Percentiles rank a stretch among this genome's conserved stretches.
Evolutionary conservation across 1,140 invertebrate species (phyloP).

Genomic region (Zophobas morio): DNA sequence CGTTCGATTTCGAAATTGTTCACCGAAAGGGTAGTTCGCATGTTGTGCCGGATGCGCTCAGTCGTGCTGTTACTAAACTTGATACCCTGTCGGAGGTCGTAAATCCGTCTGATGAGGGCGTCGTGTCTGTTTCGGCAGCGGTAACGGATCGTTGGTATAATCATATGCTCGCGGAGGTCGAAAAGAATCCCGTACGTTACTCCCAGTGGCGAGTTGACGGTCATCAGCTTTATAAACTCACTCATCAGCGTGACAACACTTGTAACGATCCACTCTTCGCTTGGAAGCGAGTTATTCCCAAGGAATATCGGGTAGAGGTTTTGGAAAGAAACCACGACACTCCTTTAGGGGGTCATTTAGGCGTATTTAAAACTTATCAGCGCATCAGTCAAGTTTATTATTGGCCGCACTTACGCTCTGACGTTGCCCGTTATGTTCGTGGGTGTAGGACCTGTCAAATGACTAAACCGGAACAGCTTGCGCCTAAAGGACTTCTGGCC

Average conservation of each 20-base stretch:
- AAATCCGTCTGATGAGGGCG: not conserved
- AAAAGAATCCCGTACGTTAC: not conserved
- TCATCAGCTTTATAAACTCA: not conserved
- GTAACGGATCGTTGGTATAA: not conserved
- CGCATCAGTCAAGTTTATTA: too few relatives aligned
- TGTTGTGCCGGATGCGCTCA: constrained; percentile 59
- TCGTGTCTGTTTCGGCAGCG: not conserved
- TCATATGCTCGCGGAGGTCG: not conserved
- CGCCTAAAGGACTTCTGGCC: too few relatives aligned
- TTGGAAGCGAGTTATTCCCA: not conserved
- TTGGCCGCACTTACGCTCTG: not conserved
- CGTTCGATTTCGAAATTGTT: constrained; percentile 64
- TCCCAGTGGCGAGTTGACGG: too few relatives aligned
- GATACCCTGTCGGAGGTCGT: not conserved
- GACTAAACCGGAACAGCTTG: too few relatives aligned
- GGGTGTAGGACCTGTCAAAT: too few relatives aligned
- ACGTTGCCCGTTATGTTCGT: not conserved
- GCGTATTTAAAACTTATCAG: not conserved
- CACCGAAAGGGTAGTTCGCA: constrained; percentile 63
- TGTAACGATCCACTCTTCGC: not conserved
- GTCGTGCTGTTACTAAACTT: constrained; percentile 44
- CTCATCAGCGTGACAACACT: not conserved
- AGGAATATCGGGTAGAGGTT: not conserved
- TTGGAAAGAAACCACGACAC: not conserved
- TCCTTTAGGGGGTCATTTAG: not conserved